Base-by-base conservation (phyloP, 2,797 vertebrate species). In the Pteronotus mesoamericanus region DNA sequence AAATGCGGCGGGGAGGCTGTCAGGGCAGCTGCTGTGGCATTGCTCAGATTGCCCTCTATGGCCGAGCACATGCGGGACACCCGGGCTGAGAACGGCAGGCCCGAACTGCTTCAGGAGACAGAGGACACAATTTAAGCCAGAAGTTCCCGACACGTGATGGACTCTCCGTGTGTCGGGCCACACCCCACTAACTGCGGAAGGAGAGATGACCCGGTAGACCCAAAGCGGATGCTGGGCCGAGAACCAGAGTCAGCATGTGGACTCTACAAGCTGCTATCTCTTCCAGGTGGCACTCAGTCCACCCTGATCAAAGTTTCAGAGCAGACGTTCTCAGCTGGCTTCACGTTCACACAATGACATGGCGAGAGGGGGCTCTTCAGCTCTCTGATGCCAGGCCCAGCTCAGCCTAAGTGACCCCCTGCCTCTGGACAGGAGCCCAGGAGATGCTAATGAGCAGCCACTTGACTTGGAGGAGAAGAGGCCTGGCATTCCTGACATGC, bases 181-280 rank as follows among this genome's bases (percentile, higher is more conserved):
- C 7, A 3, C 15, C 22, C 72, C 32, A 5, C 77, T 29, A 18
- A 6, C 48, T 1, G 19, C 10, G 39, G 51, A 1, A 7, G 1
- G 32, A n/a, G 68, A 61, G 53, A 29, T 11, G 55, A 22, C 48
- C 59, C 10, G 1, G 37, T 0, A 32, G 46, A 59, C 14, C 64
- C 53, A 21, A 6, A 24, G 80, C 9, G 8, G 21, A 16, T 1
- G 21, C 0, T 0, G 2, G 9, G 0, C 24, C 8, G 1, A 53
- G 37, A 26, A 12, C 55, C 14, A 55, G 64, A 34, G 24, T 22
- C 57, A 29, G 29, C 39, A 29, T 5, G 6, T 12, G 44, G 21
- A 6, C 12, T 61, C 59, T 26, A 2, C 0, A 9, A 59, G 51
- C 61, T 7, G 24, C 75, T 1, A 0, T 3, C 71, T 44, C 80